Evolutionary conservation across 64 coral and sea anemone genomes (phyloP), one percentile per base, ranked within the genome.

Genomic region (Montipora foliosa): DNA sequence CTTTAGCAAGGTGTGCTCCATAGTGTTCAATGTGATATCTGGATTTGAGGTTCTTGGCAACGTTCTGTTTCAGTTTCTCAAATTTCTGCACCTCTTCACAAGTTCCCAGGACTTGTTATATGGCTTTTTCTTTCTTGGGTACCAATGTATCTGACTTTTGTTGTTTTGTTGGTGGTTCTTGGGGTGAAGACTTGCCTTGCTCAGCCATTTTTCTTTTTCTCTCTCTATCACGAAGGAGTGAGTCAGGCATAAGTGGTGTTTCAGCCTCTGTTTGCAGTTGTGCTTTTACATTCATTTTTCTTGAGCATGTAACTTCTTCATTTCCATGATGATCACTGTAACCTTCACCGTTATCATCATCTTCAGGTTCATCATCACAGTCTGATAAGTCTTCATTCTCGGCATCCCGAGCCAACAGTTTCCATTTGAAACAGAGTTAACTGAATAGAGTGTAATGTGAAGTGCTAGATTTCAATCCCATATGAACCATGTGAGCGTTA

Each of bases 91-190:
- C 87, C 58, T 76, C 58, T 55, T 88, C 49, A 61, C 77, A 69
- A 50, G 62, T 70, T 47, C 89, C 78, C 45, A 91, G 76, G 9
- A 82, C 89, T 51, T 68, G 52, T 75, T 83, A 22, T 3, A 91
- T 13, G 8, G 61, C 78, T 81, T 91, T 91, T 64, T 76, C 67
- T 82, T 47, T 74, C 69, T 83, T 91, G 1, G 78, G 13, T 75
- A 37, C 16, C 69, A 78, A 29, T 77, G 22, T 49, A 9, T 55
- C 75, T 77, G 29, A 78, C 75, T 78, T 47, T 57, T 57, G 53
- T 57, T 57, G 53, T 57, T 57, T 57, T 57, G 53, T 57, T 57
- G 53, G 53, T 57, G 44, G 5, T 20, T 37, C 24, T 22, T 74
- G 74, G 44, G 14, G 22, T 89, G 74, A 76, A 29, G 72, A 74